Base-by-base conservation (phyloP, 1,140 invertebrate species). In the Apocrypta bakeri region DNA sequence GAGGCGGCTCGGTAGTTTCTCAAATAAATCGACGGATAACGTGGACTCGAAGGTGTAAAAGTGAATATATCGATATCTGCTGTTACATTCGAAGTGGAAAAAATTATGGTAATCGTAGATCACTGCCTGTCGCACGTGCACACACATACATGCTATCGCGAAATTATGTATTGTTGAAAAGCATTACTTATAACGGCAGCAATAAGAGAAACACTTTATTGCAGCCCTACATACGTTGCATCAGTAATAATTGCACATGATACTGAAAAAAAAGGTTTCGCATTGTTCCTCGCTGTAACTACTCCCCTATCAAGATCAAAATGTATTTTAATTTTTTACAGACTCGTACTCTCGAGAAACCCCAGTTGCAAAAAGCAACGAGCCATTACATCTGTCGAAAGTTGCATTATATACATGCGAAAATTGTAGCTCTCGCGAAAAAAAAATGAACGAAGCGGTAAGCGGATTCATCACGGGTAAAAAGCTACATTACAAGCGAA, bases 21-120 rank as follows among this genome's bases (percentile, higher is more conserved):
- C 72, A 74, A 74, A 74, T 74, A 74, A 74, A 74, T 74, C 21
- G 9, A 27, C 24, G 27, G 40, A 56, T 40, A 74, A 56, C 33
- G 27, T 27, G 27, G 33, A 33, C 29, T 29, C 37, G n/a, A 21
- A 24, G 27, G 63, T 14, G 64, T 29, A 11, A 0, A 0, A 0
- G 68, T 29, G 66, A 31, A 14, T 27, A 66, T 69, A 37, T 37
- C 69, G 24, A 40, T 40, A 40, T 72, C 69, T 72, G 69, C 69
- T 72, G 69, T 8, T 21, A 74, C 37, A n/a, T n/a, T 40, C 25
- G 40, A 21, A 31, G 40, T 17, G 63, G 40, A 40, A 74, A 74
- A 74, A 74, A 56, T 27, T 0, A 27, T 14, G 42, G 25, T 74
- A 29, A 74, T 61, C 72, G 72, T 29, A 14, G 40, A 74, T 27